These are phyloP conservation scores for Gorsachius goisagi DNA, from an alignment of 2,113 vertebrate genomes.

Conservation along the genomic window DNA sequence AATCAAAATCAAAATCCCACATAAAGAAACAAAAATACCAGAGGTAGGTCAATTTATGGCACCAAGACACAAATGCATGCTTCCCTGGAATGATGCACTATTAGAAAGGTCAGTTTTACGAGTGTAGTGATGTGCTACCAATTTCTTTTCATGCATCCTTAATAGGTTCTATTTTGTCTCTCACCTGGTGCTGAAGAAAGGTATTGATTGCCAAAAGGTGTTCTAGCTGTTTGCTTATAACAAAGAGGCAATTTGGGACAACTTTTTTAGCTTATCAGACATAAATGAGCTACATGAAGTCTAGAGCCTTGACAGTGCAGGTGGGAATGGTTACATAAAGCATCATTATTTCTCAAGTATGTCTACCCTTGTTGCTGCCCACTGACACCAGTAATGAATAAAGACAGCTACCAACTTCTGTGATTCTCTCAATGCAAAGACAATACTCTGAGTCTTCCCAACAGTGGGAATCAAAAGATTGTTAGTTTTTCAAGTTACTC, in stretches of 20 bases:
- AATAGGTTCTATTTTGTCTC: background rate
- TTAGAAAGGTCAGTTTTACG: background rate
- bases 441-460: background rate
- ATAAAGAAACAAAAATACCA: background rate
- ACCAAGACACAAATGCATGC: background rate
- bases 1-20: background rate
- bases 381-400: background rate
- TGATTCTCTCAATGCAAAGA: background rate
- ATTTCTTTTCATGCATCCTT: constrained; percentile 11
- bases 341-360: background rate
- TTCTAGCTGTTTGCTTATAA: background rate
- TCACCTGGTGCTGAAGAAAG: background rate
- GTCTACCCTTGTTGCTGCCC: background rate
- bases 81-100: background rate
- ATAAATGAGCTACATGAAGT: background rate
- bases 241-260: background rate
- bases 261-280: background rate
- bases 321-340: background rate
- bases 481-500: constrained; percentile 4
- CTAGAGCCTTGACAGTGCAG: background rate
- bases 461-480: background rate
- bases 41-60: background rate
- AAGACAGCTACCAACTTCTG: background rate
- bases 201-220: background rate
- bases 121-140: background rate